A percentile compares a stretch with the other conserved stretches of the same genome.
Conservation (phyloP, 2,888 invertebrate species). For the Orthosia gracilis region DNA sequence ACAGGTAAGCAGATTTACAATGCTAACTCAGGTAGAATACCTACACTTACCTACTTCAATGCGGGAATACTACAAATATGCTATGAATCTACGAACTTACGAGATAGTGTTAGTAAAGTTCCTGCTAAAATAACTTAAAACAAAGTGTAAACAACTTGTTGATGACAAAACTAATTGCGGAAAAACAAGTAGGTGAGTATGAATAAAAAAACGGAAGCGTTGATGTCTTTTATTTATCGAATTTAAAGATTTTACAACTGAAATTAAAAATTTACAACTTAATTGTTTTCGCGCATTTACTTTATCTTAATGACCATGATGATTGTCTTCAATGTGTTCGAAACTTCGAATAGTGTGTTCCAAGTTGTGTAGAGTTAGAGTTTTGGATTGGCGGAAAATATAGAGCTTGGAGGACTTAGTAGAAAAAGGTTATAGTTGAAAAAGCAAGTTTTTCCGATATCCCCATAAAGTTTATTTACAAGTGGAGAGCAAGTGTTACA, state of each 20-base stretch:
- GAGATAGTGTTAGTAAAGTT: constrained; percentile 34
- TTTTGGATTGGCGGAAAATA: background rate
- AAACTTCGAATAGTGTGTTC: background rate
- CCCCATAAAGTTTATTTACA: constrained; percentile 1
- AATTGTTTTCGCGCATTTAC: background rate
- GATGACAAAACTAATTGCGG: constrained; percentile 22
- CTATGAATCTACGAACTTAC: constrained; percentile 22
- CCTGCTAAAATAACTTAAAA: constrained; percentile 23
- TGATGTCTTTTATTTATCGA: constrained; percentile 79
- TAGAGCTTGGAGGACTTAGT: background rate
- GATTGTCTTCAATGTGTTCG: background rate
- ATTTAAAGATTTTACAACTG: constrained; percentile 24
- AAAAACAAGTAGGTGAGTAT: constrained; percentile 3
- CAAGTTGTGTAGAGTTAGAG: background rate
- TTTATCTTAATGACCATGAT: background rate
- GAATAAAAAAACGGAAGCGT: constrained; percentile 66
- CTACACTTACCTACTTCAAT: constrained; percentile 6
- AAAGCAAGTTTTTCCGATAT: background rate
- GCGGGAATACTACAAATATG: constrained; percentile 5
- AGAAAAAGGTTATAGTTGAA: background rate
- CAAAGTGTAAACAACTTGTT: constrained; percentile 38
- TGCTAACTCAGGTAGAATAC: constrained; percentile 17
- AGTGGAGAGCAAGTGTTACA: background rate
- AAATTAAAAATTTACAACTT: constrained; percentile 25
- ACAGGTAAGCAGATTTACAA: constrained; percentile 48